Base-by-base conservation (phyloP, 2,888 invertebrate genomes). In the Selenia dentaria region DNA sequence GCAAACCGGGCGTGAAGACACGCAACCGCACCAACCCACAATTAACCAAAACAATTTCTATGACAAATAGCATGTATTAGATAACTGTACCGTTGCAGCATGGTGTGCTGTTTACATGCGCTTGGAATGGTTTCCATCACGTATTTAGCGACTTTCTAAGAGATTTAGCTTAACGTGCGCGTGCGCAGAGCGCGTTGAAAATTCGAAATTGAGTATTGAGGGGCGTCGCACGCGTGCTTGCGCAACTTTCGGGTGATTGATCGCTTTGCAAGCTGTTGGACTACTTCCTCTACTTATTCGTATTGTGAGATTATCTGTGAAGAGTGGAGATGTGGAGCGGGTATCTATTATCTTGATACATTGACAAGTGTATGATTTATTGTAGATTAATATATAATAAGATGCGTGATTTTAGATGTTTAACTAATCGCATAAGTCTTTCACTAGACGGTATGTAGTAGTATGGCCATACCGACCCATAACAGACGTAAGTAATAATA, bases 71-170 rank as follows among this genome's bases (percentile, higher is more conserved):
- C 46, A 44, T 48, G 28, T 35, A 57, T 57, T 59, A 62, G 52
- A 56, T 59, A 60, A 60, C 56, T 42, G 39, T 37, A 16, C 36
- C 18, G 24, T 38, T 41, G 47, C 47, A 41, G 46, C 49, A 56
- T 52, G 53, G 52, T 52, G 50, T 42, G 18, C 5, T 18, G 18
- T 18, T 18, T 54, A 37, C 42, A 51, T n/a, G 9, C 20, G 42
- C 56, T 53, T 53, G 53, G 53, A 49, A 60, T 64, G 58, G 69
- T 79, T 78, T 78, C 68, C 59, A 71, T 73, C 79, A 79, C 81
- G 81, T 80, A 68, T 63, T 64, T 57, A 51, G 55, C 57, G 54
- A 70, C 80, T 81, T 80, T 81, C 80, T 75, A 70, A n/a, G 64
- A 68, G 69, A 66, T 62, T 63, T 56, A 64, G 59, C 31, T 63